These are phyloP conservation scores for Drosophila siamana DNA, from an alignment of 2,888 invertebrate species.

Conservation along the genomic window DNA sequence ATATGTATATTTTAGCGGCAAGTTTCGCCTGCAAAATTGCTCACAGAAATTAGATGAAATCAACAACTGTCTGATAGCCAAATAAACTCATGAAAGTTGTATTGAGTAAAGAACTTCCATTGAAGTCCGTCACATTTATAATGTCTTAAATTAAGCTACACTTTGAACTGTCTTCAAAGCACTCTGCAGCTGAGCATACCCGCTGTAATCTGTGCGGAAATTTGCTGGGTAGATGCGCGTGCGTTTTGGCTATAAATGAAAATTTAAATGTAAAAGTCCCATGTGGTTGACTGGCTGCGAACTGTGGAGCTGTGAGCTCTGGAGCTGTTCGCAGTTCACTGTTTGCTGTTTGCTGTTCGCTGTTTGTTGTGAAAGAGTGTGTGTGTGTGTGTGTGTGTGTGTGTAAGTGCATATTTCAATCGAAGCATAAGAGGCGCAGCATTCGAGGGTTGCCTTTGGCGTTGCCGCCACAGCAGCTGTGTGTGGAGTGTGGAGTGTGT, in stretches of 20 bases:
- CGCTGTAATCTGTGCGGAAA: not conserved
- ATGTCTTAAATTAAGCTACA: too few species aligned
- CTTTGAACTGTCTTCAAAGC: too few species aligned
- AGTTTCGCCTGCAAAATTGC: too few species aligned
- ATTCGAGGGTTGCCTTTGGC: slow-evolving; percentile 29
- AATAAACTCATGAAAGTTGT: too few species aligned
- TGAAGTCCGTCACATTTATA: too few species aligned
- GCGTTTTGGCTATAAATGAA: slow-evolving; percentile 19
- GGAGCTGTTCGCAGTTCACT: not conserved
- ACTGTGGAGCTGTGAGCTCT: not conserved
- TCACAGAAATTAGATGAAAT: too few species aligned
- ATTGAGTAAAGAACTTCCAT: too few species aligned
- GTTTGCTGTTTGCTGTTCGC: not conserved
- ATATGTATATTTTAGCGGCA: too few species aligned
- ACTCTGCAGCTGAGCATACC: not conserved
- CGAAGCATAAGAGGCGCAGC: slow-evolving; percentile 23
- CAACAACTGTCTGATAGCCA: too few species aligned
- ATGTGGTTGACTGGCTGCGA: slow-evolving; percentile 6
- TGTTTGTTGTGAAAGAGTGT: not conserved
- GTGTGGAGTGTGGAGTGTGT: not conserved
- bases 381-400: not conserved
- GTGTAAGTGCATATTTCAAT: slow-evolving; percentile 27
- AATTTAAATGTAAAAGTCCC: slow-evolving; percentile 21
- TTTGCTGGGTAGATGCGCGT: slow-evolving; percentile 17
- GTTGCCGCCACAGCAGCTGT: slow-evolving; percentile 44